These are phyloP conservation scores for Eupsilia transversa DNA, from an alignment of 2,888 invertebrate genomes.

Conservation along the genomic window DNA sequence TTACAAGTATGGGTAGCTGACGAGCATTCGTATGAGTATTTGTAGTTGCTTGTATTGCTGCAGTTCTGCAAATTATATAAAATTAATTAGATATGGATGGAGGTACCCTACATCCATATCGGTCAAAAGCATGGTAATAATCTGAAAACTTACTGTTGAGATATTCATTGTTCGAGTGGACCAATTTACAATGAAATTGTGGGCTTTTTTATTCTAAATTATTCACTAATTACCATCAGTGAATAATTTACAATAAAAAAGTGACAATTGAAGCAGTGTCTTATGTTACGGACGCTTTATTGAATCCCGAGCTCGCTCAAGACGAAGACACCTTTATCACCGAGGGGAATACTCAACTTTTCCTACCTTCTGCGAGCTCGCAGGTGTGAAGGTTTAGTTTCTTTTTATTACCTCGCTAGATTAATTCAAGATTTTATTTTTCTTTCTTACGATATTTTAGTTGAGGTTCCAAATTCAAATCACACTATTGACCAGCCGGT, in stretches of 20 bases:
- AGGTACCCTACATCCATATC: neutral
- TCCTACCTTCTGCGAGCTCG: neutral
- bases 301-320: neutral
- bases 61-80: slow-evolving; percentile 77
- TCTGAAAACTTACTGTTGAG: neutral
- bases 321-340: neutral
- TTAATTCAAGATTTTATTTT: too few species aligned
- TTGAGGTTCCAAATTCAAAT: neutral
- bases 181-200: neutral
- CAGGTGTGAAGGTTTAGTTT: neutral
- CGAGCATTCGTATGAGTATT: slow-evolving; percentile 87
- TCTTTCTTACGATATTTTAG: neutral
- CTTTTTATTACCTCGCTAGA: neutral
- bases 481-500: neutral
- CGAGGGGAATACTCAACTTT: neutral
- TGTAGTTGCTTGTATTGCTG: slow-evolving; percentile 84
- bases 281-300: neutral
- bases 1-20: slow-evolving; percentile 93
- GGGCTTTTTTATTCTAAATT: too few species aligned
- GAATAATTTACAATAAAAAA: too few species aligned
- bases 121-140: slow-evolving; percentile 1
- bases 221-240: too few species aligned
- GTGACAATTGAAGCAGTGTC: too few species aligned
- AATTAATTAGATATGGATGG: slow-evolving; percentile 4
- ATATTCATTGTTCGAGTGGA: neutral